Evolutionary conservation across 2,797 vertebrate genomes (phyloP), one percentile per base, ranked within the genome.

Genomic region (Thalassophryne amazonica): DNA sequence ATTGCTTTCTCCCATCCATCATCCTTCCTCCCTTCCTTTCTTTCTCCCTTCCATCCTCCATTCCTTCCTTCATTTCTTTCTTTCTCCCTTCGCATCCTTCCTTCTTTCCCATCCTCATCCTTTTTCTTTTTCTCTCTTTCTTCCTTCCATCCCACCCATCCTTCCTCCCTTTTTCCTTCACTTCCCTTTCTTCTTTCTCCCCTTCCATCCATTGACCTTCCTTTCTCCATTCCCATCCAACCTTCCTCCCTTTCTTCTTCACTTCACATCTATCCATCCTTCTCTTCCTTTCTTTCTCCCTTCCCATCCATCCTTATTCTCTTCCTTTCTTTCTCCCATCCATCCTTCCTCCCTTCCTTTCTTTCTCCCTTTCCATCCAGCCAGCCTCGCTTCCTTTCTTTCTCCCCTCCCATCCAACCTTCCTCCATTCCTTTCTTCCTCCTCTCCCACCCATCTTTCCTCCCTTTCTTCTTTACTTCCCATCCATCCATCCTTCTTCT

Each of bases 1-100:
- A n/a, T 61, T 65, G 55, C 34, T 39, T 54, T 67, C 57, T 45
- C 74, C 78, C 54, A 42, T 82, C 15, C 1, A n/a, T 22, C 5
- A 30, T 2, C 19, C 9, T 25, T 3, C 51, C 5, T 17, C 17
- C 39, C 12, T 29, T n/a, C n/a, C n/a, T 24, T 16, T 3, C 15
- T 4, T 17, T 7, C 9, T 18, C 13, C 10, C 4, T 12, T 24
- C 6, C 11, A 16, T 25, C 7, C n/a, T 6, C 51, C 15, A 25
- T 23, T 25, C 30, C 35, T 17, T 35, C 35, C 22, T 28, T 24
- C n/a, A 15, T 21, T 3, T n/a, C 14, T 21, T 31, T 24, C 34
- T 10, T 29, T 56, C 53, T 47, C 52, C 40, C 14, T 58, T 45
- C 39, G n/a, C 42, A 35, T 51, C 47, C 50, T 22, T 7, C 38